Base-by-base conservation (phyloP, 2,113 vertebrate species). In the Hucho hucho region DNA sequence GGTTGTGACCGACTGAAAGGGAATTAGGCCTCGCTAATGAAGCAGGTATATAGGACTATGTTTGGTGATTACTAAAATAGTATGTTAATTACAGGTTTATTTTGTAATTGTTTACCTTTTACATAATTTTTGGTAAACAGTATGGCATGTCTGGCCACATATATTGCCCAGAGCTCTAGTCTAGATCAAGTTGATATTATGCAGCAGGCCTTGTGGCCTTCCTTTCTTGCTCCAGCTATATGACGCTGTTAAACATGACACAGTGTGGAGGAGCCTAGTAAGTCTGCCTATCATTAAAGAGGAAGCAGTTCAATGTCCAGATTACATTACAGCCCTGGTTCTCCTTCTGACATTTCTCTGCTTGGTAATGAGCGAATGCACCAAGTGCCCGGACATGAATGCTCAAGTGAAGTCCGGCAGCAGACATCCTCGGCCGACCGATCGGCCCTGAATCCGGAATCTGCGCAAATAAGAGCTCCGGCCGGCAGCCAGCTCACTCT, bases 301-400 rank as follows among this genome's bases (percentile, higher is more conserved):
- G 37, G 69, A 86, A 91, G 91, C 91, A 91, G 89, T 90, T 91
- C 87, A 87, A 80, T 93, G 91, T 90, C 89, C 92, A 90, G 89
- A 94, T 92, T 92, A 92, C 90, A 92, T 91, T 90, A 91, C 80
- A 91, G 87, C 81, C 87, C 88, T 86, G 88, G 37, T 89, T 89
- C 87, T 86, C 79, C 75, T 83, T 85, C 91, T 92, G 91, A 92
- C 91, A 92, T 89, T 91, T 87, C 91, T 90, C 75, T 85, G 79
- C 89, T 85, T 85, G 70, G 89, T 88, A 88, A 88, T 88, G 83
- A 88, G 83, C 78, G 78, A 81, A 87, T 72, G 83, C 89, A 77
- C 78, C 88, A 12, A 81, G 80, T 46, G 84, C 81, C 84, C 66
- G 90, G 91, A 92, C 89, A 80, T 87, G 91, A 92, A 93, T 87